These are phyloP conservation scores for Calypte anna DNA, from an alignment of 2,113 vertebrate genomes.

Conservation along the genomic window DNA sequence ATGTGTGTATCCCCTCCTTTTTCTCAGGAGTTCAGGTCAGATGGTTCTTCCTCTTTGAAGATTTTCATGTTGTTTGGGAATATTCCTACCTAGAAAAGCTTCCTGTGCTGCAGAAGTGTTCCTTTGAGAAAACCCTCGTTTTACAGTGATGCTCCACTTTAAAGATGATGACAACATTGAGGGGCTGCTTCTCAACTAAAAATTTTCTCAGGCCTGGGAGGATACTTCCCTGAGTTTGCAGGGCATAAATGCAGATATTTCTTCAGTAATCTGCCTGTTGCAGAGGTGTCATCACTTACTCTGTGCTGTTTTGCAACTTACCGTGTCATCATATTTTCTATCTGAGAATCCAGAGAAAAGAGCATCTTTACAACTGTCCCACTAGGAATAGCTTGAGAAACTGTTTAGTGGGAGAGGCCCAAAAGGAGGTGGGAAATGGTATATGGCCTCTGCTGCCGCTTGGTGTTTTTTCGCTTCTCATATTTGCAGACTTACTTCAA, in stretches of 20 bases:
- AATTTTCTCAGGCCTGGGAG: conserved; percentile 46
- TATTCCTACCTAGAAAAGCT: not conserved
- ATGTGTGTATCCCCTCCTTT: not conserved
- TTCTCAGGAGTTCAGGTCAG: conserved; percentile 2
- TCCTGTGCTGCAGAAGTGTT: not conserved
- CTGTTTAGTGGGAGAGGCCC: not conserved
- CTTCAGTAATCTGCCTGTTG: not conserved
- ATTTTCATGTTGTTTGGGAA: conserved; percentile 38
- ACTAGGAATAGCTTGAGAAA: conserved; percentile 19
- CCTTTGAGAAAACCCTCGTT: conserved; percentile 15
- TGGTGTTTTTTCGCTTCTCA: not conserved
- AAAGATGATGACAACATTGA: not conserved
- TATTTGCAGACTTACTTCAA: not conserved
- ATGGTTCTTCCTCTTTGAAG: conserved; percentile 56
- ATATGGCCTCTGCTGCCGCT: not conserved
- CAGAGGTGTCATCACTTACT: not conserved
- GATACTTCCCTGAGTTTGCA: not conserved
- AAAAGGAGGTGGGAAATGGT: not conserved
- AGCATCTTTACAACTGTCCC: not conserved
- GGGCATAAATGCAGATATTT: not conserved
- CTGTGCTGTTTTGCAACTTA: not conserved
- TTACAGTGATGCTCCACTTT: not conserved
- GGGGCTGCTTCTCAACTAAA: not conserved
- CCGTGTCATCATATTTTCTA: not conserved
- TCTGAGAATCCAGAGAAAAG: conserved; percentile 1